Percentiles rank a stretch among this genome's conserved stretches.
These are phyloP conservation scores for Eulemur rufifrons DNA, from an alignment of 2,113 vertebrate genomes.

Conservation along the genomic window DNA sequence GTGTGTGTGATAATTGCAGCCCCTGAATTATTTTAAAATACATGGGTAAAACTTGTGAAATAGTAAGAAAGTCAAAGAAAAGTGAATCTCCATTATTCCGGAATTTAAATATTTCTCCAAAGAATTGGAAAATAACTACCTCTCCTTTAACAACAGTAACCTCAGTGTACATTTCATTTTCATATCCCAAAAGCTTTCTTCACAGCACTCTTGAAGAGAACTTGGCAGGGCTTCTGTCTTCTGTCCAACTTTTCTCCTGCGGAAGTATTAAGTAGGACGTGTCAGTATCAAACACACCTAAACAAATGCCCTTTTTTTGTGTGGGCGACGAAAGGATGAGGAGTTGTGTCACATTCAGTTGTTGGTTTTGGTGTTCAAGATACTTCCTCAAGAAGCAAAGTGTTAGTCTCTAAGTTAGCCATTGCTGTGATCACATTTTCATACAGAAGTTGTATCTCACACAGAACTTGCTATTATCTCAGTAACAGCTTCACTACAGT, in stretches of 20 bases:
- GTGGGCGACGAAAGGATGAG: too few species aligned
- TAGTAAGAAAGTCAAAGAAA: conserved; percentile 9
- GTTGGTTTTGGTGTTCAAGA: not conserved
- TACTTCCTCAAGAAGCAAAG: not conserved
- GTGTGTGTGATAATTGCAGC: not conserved
- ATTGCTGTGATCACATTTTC: not conserved
- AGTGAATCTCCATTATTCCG: not conserved
- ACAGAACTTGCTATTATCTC: not conserved
- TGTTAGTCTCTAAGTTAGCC: not conserved
- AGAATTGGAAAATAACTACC: not conserved
- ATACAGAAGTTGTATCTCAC: not conserved
- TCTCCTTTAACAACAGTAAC: not conserved
- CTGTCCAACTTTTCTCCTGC: not conserved
- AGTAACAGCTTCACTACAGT: not conserved
- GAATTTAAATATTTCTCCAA: not conserved
- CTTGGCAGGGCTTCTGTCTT: not conserved
- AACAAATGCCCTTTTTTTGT: not conserved
- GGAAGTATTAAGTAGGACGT: not conserved
- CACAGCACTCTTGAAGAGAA: not conserved
- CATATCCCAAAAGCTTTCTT: not conserved
- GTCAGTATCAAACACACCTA: not conserved
- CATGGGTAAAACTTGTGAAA: not conserved
- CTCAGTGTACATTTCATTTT: not conserved
- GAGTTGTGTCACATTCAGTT: not conserved
- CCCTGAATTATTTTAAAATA: not conserved